Percentiles rank a stretch among this genome's conserved stretches.
phyloP scores from a whole-genome alignment of 2,888 invertebrate species.

The Orthosia incerta region DNA sequence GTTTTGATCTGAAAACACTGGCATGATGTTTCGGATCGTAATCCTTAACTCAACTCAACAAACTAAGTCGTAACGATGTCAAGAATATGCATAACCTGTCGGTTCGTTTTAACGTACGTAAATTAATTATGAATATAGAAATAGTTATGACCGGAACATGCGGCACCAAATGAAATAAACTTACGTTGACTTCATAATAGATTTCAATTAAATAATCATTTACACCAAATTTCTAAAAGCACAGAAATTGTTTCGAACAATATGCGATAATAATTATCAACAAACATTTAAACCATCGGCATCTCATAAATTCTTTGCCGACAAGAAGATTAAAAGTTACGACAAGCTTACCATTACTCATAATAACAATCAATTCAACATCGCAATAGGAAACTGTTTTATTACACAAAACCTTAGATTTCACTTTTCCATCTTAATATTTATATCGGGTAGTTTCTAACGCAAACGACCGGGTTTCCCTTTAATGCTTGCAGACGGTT shows the following conservation, averaged over 20 bases:
- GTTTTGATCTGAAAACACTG: neutral
- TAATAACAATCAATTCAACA: conserved; percentile 31
- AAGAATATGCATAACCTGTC: neutral
- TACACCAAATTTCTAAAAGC: no score
- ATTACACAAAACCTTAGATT: conserved; percentile 55
- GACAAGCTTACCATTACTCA: conserved; percentile 8
- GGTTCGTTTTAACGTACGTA: neutral
- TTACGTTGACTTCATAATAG: no score
- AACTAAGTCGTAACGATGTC: neutral
- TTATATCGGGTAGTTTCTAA: conserved; percentile 57
- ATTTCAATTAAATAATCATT: no score
- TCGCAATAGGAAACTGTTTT: conserved; percentile 42
- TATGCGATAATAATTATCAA: neutral
- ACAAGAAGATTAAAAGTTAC: conserved; percentile 12
- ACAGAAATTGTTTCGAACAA: neutral
- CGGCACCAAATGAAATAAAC: no score
- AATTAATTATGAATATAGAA: no score
- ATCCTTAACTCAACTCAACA: no score
- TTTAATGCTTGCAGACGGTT: conserved; percentile 46
- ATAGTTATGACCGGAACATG: no score
- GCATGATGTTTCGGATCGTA: no score
- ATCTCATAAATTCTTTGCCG: conserved; percentile 2
- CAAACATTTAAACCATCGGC: neutral
- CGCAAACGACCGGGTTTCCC: conserved; percentile 64
- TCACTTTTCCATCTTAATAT: conserved; percentile 67